These are phyloP conservation scores for Leptodirus hochenwartii DNA, from an alignment of 2,888 invertebrate genomes.

Conservation along the genomic window DNA sequence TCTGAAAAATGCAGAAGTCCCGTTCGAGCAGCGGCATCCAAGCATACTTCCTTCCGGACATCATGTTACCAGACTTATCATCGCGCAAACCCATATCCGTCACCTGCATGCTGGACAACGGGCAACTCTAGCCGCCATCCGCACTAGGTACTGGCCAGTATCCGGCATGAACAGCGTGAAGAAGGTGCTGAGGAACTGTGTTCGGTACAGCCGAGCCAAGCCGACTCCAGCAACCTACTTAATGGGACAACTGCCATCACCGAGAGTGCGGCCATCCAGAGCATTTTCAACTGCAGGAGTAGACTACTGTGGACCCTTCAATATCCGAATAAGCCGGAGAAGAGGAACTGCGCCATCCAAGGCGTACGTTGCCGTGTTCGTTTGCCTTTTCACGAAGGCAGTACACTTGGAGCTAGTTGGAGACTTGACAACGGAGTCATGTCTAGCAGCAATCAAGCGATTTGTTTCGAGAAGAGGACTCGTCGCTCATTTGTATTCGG, in stretches of 20 bases:
- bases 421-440: no score
- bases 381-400: no score
- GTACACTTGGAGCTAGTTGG: no score
- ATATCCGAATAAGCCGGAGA: no score
- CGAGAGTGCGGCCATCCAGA: constrained; percentile 6
- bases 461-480: no score
- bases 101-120: constrained; percentile 15
- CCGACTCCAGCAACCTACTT: constrained; percentile 8
- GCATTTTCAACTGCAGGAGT: constrained; percentile 12
- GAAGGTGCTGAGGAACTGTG: constrained; percentile 8
- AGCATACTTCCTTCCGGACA: constrained; percentile 15
- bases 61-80: constrained; percentile 14
- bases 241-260: constrained; percentile 12
- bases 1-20: constrained; percentile 12
- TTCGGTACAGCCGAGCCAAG: constrained; percentile 10
- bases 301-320: constrained; percentile 16
- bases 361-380: no score
- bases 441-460: no score
- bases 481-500: no score
- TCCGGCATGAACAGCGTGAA: constrained; percentile 7
- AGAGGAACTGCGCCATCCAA: no score
- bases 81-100: constrained; percentile 12
- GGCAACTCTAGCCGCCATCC: constrained; percentile 11
- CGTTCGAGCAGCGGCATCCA: constrained; percentile 13
- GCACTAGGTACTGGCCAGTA: constrained; percentile 11